Evolutionary conservation across 2,797 vertebrate species (phyloP), one percentile per base, ranked within the genome.

Genomic region (Yasuhikotakia modesta): DNA sequence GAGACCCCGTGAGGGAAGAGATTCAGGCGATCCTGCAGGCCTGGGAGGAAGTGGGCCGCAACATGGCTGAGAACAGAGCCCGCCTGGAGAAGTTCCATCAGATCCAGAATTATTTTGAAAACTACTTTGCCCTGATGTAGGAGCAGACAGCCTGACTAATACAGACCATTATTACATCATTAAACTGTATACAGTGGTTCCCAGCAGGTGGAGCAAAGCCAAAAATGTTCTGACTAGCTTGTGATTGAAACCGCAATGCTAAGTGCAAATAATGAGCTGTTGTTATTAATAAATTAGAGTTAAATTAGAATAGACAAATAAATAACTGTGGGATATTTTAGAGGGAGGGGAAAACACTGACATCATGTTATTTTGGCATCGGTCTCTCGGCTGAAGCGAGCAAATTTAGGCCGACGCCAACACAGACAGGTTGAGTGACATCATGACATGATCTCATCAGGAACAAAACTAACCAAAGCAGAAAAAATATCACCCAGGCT

Each of bases 61-160:
- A 84, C 81, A 78, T 92, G 75, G 82, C 0, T n/a, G 84, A 89
- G 78, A 93, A 87, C 79, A 77, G 70, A 19, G 46, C 69, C 19
- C 86, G 39, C 0, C 79, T 91, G 50, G 85, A 81, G 35, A 91
- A 88, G 79, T 87, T 90, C 0, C 11, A 67, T 39, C 87, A 11
- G 24, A 89, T 93, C 57, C 68, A 84, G 52, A 81, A 83, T 17
- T 94, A 92, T 85, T 91, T 93, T 75, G 86, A 83, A 82, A 88
- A 88, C 60, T 93, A 93, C 72, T 85, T 92, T 74, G 89, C 86
- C 67, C 92, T 93, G 87, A 92, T 93, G 93, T 94, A 86, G 92
- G 92, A 60, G 55, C 8, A 19, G 19, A 74, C 24, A 27, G 6
- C n/a, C n/a, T 46, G 35, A 46, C 52, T 67, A 12, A 76, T 21